Percentiles rank a stretch among this genome's conserved stretches.
phyloP scores from a whole-genome alignment of 2,797 vertebrate species.

The Amblyopsis hoosieri region DNA sequence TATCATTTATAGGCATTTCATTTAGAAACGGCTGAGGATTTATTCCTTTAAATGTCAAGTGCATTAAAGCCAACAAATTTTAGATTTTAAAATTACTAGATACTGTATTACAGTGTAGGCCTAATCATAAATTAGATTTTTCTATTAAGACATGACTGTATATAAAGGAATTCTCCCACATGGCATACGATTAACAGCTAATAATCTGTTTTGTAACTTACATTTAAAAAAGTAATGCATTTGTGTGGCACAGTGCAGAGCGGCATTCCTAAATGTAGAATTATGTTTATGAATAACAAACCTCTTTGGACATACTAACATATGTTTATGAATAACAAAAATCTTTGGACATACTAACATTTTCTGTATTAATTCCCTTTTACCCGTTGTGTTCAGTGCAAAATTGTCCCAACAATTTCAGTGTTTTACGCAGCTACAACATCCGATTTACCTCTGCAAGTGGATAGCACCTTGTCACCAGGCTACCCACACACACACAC shows the following conservation, averaged over 20 bases:
- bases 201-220: neutral
- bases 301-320: slow-evolving; percentile 6
- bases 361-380: slow-evolving; percentile 26
- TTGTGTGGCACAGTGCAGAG: neutral
- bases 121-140: too few relatives aligned
- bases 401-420: slow-evolving; percentile 53
- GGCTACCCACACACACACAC: slow-evolving; percentile 38
- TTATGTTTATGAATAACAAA: neutral
- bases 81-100: slow-evolving; percentile 1
- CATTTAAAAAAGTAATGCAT: neutral
- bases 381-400: slow-evolving; percentile 40
- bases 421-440: slow-evolving; percentile 51
- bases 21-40: slow-evolving; percentile 59
- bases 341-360: slow-evolving; percentile 8
- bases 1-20: slow-evolving; percentile 73
- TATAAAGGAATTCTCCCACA: too few relatives aligned
- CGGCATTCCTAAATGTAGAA: neutral
- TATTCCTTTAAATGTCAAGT: slow-evolving; percentile 40
- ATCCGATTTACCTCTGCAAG: slow-evolving; percentile 8
- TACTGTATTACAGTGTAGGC: too few relatives aligned
- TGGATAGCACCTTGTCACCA: slow-evolving; percentile 73
- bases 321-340: neutral
- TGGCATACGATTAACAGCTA: neutral
- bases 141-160: too few relatives aligned
- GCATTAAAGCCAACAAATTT: slow-evolving; percentile 20